phyloP scores from a whole-genome alignment of 2,888 invertebrate genomes.

The Noctua comes region DNA sequence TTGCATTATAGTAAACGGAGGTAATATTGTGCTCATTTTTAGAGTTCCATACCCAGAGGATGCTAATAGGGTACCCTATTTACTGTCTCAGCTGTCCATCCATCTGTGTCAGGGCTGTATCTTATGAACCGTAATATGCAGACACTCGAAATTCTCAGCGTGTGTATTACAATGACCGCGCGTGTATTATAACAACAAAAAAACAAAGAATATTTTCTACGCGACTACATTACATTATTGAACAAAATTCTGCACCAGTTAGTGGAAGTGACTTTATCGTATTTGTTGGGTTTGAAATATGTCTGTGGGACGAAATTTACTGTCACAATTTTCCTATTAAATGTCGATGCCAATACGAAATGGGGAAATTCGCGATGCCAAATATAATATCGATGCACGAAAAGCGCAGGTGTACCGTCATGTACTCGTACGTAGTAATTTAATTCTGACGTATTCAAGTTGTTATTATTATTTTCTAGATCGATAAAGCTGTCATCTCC shows the following conservation, averaged over 20 bases:
- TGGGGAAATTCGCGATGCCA: background rate
- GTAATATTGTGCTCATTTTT: conserved; percentile 80
- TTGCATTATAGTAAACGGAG: conserved; percentile 95
- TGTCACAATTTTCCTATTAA: background rate
- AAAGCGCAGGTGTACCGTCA: background rate
- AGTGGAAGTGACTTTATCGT: background rate
- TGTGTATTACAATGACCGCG: no score
- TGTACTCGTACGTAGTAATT: background rate
- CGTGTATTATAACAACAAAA: background rate
- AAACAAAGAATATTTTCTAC: background rate
- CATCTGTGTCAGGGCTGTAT: background rate
- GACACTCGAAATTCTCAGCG: background rate
- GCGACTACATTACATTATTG: background rate
- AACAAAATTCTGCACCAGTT: background rate
- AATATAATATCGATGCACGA: background rate
- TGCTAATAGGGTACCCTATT: no score
- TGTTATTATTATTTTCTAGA: conserved; percentile 85
- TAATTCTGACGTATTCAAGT: background rate
- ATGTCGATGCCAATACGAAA: background rate
- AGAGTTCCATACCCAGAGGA: background rate
- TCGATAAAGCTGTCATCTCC: conserved; percentile 98
- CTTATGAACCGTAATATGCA: background rate
- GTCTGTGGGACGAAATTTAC: background rate
- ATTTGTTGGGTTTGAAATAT: background rate
- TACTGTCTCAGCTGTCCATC: background rate